Evolutionary conservation across 64 coral and sea anemone genomes (phyloP).

Genomic region (Actinia tenebrosa): DNA sequence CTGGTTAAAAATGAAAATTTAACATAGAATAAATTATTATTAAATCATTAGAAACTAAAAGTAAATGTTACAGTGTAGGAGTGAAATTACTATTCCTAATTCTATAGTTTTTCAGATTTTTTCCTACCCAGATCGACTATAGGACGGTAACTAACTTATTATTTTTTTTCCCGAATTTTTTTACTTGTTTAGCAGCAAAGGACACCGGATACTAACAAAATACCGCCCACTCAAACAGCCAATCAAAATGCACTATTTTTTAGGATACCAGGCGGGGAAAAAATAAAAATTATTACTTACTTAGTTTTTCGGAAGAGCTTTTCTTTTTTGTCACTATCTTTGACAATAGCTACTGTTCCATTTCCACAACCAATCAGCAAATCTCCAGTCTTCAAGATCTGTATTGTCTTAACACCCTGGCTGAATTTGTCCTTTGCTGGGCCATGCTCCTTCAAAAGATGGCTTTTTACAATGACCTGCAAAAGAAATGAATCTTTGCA

Average conservation of each 20-base stretch:
- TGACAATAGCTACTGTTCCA: slow-evolving; percentile 79
- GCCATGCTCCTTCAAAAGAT: slow-evolving; percentile 56
- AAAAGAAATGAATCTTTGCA: not conserved
- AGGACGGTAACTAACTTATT: no score
- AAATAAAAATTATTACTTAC: not conserved
- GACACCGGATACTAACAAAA: no score
- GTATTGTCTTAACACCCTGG: slow-evolving; percentile 69
- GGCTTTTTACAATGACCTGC: slow-evolving; percentile 50
- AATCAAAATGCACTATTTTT: no score
- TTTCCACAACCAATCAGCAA: slow-evolving; percentile 90
- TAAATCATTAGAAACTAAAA: not conserved
- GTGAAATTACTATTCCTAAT: no score
- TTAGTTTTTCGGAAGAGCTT: not conserved
- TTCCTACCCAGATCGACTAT: no score
- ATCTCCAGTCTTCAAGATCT: slow-evolving; percentile 67
- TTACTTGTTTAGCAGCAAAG: no score
- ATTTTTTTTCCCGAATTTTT: no score
- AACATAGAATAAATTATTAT: not conserved
- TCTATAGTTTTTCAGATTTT: no score
- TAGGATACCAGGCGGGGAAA: no score
- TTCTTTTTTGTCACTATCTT: slow-evolving; percentile 17
- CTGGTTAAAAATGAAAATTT: slow-evolving; percentile 15
- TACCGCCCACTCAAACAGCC: no score
- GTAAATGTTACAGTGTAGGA: no score
- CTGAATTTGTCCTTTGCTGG: slow-evolving; percentile 80